Base-by-base conservation (phyloP, 2,888 invertebrate species). In the Antitype chi region DNA sequence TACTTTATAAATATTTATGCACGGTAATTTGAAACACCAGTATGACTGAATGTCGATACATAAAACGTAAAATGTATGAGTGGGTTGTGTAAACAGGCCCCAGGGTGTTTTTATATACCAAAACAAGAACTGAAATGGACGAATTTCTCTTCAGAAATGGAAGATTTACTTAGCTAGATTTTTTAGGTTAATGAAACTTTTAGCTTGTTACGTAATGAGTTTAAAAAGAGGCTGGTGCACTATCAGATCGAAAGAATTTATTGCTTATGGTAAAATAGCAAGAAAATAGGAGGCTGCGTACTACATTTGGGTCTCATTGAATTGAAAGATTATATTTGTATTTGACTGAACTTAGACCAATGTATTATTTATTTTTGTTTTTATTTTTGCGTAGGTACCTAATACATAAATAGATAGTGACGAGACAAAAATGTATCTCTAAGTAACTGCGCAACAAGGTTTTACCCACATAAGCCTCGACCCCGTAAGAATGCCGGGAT, bases 101-200 rank as follows among this genome's bases (percentile, higher is more conserved):
- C 38, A 17, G 82, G 76, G 84, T 66, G 63, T 80, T 74, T 76
- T 86, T 81, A 72, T 76, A 70, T 71, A 76, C 74, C 78, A 82
- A 81, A 87, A 87, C 85, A 88, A 85, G 86, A 81, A 85, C 67
- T 74, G 66, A 80, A 82, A 80, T 85, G 63, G 79, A 86, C 80
- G 66, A 62, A 17, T 57, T 49, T 78, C 57, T 71, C 70, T 80
- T 84, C 75, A 66, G 83, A 81, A 71, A 13, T 3, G 25, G 59
- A 63, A 78, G 66, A 63, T 64, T 76, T 70, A 70, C 43, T 53
- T 68, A 20, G 59, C 25, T 63, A 32, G 2, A 53, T 69, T 79
- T 63, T 38, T 71, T 66, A 55, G n/a, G 38, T 55, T 28, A 23
- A 6, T 73, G 3, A 32, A 57, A 68, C 17, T 38, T 62, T 28